These are phyloP conservation scores for Chinchilla lanigera DNA, from an alignment of 2,113 vertebrate species.

Conservation along the genomic window DNA sequence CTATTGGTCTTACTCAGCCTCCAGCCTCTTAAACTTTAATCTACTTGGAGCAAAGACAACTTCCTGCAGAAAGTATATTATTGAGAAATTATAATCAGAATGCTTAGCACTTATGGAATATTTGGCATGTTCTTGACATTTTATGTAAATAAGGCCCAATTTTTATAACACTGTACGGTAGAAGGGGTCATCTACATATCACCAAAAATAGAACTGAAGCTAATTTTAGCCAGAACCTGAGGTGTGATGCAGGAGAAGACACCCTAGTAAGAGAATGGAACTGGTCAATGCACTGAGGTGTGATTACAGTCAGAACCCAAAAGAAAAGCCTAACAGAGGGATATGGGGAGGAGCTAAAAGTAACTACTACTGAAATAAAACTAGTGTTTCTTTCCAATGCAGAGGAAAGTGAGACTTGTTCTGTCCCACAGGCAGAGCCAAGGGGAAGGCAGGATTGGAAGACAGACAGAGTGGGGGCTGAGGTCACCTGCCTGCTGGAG, in stretches of 20 bases:
- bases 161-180: background rate
- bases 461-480: too few species aligned
- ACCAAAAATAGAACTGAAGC: background rate
- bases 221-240: background rate
- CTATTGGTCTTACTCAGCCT: background rate
- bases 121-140: background rate
- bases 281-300: background rate
- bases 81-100: background rate
- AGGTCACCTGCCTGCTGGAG: background rate
- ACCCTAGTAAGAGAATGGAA: background rate
- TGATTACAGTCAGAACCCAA: background rate
- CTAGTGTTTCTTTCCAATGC: too few species aligned
- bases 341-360: background rate
- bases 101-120: background rate
- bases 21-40: background rate
- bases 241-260: background rate
- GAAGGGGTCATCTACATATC: background rate
- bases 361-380: background rate
- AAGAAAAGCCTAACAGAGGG: background rate
- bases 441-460: background rate
- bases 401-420: background rate
- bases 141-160: background rate
- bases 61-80: background rate
- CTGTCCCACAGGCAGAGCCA: background rate
- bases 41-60: background rate